Evolutionary conservation across 1,140 invertebrate genomes (phyloP).

Genomic region (Littorina saxatilis): DNA sequence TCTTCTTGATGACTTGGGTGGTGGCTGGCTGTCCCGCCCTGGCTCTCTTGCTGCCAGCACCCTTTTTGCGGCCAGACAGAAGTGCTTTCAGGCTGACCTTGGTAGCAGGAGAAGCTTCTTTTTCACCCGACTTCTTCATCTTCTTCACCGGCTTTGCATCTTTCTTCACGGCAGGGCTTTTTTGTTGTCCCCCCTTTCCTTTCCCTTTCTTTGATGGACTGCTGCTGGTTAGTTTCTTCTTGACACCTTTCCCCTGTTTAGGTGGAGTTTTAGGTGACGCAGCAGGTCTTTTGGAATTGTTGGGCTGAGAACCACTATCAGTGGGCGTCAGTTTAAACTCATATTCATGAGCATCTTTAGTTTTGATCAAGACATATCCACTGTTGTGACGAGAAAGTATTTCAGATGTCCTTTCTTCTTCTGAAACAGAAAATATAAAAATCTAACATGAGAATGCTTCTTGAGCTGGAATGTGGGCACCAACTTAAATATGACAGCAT

Average conservation of each 20-base stretch:
- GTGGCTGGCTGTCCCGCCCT: background rate
- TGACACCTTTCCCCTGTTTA: background rate
- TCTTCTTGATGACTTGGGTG: background rate
- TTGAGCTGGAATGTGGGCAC: no score
- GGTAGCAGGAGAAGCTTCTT: background rate
- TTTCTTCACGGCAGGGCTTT: background rate
- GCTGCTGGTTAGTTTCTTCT: background rate
- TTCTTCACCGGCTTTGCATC: background rate
- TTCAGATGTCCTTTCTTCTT: background rate
- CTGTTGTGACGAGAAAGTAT: background rate
- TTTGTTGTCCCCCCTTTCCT: background rate
- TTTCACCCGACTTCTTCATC: background rate
- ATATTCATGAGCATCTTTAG: background rate
- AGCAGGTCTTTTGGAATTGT: background rate
- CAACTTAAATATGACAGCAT: background rate
- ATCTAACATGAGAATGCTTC: background rate
- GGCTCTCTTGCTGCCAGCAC: background rate
- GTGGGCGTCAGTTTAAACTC: background rate
- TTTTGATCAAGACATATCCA: slow-evolving; percentile 12
- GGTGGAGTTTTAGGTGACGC: background rate
- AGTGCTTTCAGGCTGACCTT: background rate
- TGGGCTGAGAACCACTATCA: background rate
- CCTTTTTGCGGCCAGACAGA: background rate
- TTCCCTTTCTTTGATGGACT: background rate
- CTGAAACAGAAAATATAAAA: background rate